Conservation (phyloP, 2,888 invertebrate species). For the Cactoblastis cactorum region DNA sequence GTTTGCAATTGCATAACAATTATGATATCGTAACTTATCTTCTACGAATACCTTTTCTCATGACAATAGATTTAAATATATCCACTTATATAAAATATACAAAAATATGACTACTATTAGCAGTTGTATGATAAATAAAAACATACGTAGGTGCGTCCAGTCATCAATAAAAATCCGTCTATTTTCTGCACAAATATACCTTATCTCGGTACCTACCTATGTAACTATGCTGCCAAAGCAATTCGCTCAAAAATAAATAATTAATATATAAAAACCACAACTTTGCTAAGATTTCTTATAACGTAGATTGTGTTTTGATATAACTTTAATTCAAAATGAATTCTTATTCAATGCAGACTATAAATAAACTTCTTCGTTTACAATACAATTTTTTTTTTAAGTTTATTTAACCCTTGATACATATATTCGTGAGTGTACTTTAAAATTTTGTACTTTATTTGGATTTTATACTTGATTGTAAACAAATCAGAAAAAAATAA, state of each 20-base stretch:
- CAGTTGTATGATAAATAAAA: background rate
- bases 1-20: too few species aligned
- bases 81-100: background rate
- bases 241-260: slow-evolving; percentile 19
- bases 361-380: too few species aligned
- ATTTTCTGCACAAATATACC: slow-evolving; percentile 27
- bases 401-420: too few species aligned
- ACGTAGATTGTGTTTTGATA: background rate
- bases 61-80: slow-evolving; percentile 3
- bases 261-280: background rate
- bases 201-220: slow-evolving; percentile 10
- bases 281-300: background rate
- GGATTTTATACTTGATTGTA: too few species aligned
- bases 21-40: too few species aligned
- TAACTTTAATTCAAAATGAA: too few species aligned
- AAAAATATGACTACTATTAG: background rate
- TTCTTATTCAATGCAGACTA: too few species aligned
- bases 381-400: too few species aligned
- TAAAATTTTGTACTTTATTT: too few species aligned
- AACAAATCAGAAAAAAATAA: background rate
- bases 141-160: slow-evolving; percentile 28
- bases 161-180: slow-evolving; percentile 30
- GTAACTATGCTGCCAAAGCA: slow-evolving; percentile 16
- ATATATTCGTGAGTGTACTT: too few species aligned
- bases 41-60: background rate